A percentile compares a stretch with the other conserved stretches of the same genome.
Conservation (phyloP, 2,888 invertebrate genomes). For the Bimastos eiseni region DNA sequence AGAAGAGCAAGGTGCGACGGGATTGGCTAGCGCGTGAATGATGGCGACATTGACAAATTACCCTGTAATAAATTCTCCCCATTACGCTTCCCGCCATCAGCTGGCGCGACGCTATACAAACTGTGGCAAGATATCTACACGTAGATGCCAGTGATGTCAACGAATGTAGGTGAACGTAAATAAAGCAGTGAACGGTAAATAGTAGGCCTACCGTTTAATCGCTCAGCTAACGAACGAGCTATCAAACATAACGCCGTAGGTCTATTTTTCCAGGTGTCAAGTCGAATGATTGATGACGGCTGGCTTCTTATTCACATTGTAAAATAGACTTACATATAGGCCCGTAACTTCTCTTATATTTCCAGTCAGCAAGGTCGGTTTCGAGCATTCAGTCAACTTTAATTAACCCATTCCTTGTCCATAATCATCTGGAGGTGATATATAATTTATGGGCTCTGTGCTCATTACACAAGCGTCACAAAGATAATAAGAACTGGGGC, state of each 20-base stretch:
- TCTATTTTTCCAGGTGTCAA: neutral
- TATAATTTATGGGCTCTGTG: too few relatives aligned
- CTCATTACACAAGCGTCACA: too few relatives aligned
- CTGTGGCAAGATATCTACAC: neutral
- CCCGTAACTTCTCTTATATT: neutral
- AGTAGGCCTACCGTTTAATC: neutral
- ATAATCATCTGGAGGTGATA: too few relatives aligned
- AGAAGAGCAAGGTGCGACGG: slow-evolving; percentile 3
- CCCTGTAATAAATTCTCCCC: slow-evolving; percentile 26
- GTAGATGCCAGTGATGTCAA: too few relatives aligned
- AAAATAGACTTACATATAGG: neutral
- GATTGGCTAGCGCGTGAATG: neutral
- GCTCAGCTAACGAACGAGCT: neutral
- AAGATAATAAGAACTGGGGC: too few relatives aligned
- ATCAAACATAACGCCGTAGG: neutral
- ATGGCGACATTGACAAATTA: slow-evolving; percentile 16
- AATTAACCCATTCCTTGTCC: neutral
- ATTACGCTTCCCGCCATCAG: neutral
- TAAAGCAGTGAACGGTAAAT: neutral
- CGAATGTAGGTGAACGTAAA: neutral
- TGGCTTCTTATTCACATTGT: neutral
- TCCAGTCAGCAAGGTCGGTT: neutral
- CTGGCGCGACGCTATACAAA: neutral
- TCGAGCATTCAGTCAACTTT: neutral
- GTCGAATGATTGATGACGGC: neutral